Base-by-base conservation (phyloP, 2,888 invertebrate species). In the Drosophila greeni region DNA sequence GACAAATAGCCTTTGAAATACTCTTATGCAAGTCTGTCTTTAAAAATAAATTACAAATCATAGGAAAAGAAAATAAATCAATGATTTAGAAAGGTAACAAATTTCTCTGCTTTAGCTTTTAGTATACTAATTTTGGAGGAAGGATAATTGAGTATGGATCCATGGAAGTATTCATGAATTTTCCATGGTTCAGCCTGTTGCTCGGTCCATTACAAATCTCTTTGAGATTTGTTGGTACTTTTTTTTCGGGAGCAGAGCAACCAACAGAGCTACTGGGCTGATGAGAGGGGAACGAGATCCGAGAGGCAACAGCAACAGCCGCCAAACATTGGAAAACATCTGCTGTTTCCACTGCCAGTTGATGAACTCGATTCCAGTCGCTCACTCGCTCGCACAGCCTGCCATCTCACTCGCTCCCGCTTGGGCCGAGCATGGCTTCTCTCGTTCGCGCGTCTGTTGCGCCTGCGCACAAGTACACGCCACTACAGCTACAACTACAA, bases 241-340 rank as follows among this genome's bases (percentile, higher is more conserved):
- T 36, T 42, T 36, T 51, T 57, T 36, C 24, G 40, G 51, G 47
- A 33, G 36, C 54, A 49, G 52, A 29, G 55, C 40, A 53, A 7
- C 29, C 14, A 43, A n/a, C 31, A 23, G 37, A 29, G 45, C 48
- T 39, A 39, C 24, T 43, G 23, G 31, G 16, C 31, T 29, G 23
- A 37, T 29, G 23, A 37, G 53, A 39, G 24, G 45, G 51, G 47
- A 58, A 66, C 55, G 72, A 72, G 73, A 73, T 57, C 68, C 67
- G 70, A 72, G 42, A 58, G 66, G n/a, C 56, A 9, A 9, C 16
- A 64, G 70, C 73, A 80, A 71, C 75, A 74, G 72, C 76, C 75
- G 79, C 83, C 70, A 70, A 76, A 73, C 79, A 79, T 74, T 75
- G 84, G 76, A 80, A 82, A 86, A 86, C 86, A 86, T 86, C 86